Evolutionary conservation across 2,113 vertebrate genomes (phyloP).

Genomic region (Stictonetta naevosa): DNA sequence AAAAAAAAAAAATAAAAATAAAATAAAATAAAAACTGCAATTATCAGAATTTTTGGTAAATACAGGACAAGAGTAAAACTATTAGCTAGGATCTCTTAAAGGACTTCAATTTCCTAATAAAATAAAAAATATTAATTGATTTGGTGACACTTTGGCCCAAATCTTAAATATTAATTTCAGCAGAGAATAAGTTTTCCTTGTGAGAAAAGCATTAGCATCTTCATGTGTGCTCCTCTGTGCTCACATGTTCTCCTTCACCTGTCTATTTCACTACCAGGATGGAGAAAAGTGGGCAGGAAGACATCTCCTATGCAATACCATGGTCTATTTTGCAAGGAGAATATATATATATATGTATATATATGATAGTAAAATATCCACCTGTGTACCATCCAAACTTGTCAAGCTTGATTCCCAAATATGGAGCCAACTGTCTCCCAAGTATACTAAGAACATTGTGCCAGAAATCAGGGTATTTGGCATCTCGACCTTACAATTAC

Average conservation of each 20-base stretch:
- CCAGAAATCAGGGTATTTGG: slow-evolving; percentile 57
- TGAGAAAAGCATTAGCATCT: neutral
- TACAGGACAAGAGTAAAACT: neutral
- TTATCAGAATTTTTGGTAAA: neutral
- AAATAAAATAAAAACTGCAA: neutral
- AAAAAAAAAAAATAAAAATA: neutral
- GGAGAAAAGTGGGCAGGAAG: neutral
- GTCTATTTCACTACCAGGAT: rapidly evolving
- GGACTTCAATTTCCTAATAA: neutral
- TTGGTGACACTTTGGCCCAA: neutral
- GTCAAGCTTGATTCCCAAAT: neutral
- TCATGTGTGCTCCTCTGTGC: neutral
- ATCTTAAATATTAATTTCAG: neutral
- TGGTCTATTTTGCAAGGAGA: neutral
- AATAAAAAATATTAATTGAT: neutral
- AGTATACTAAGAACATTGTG: neutral
- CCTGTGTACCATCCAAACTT: neutral
- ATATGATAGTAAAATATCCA: neutral
- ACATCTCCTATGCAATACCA: neutral
- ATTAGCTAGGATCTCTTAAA: neutral
- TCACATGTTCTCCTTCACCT: neutral
- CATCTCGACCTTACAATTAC: slow-evolving; percentile 31
- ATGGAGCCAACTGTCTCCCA: slow-evolving; percentile 29
- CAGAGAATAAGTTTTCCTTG: neutral
- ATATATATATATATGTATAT: no score